Percentiles rank a stretch among this genome's conserved stretches.
Conservation (phyloP, 2,797 vertebrate genomes). For the Leuciscus waleckii region DNA sequence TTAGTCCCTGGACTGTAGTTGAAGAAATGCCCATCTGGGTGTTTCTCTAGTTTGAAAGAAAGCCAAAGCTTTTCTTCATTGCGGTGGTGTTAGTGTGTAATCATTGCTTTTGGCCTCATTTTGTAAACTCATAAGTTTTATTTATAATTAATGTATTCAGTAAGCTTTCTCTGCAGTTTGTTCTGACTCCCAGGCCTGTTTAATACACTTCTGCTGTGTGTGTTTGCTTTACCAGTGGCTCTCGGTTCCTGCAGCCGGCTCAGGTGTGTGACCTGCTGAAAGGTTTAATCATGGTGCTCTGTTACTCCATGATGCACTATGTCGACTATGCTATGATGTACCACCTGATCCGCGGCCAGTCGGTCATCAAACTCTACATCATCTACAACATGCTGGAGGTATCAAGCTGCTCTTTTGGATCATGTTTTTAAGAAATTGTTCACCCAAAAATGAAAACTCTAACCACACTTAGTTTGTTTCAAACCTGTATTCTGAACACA, state of each 20-base stretch:
- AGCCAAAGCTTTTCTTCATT: background rate
- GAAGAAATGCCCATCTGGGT: conserved; percentile 7
- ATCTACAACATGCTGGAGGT: conserved; percentile 99
- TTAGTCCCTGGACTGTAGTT: background rate
- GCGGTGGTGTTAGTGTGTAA: conserved; percentile 17
- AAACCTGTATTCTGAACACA: background rate
- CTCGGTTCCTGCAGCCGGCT: conserved; percentile 93
- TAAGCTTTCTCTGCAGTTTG: background rate
- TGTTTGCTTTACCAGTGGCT: conserved; percentile 78
- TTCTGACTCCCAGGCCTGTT: background rate
- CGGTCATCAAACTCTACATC: conserved; percentile 98
- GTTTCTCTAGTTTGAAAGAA: background rate
- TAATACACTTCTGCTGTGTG: background rate
- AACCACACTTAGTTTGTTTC: background rate
- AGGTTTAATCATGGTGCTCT: conserved; percentile 92
- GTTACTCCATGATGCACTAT: conserved; percentile 98
- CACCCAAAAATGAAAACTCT: background rate
- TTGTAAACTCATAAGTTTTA: background rate
- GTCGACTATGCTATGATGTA: conserved; percentile 99
- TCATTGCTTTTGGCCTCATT: conserved; percentile 2
- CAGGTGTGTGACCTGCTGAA: conserved; percentile 97
- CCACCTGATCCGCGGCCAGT: conserved; percentile 97
- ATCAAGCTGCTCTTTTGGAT: conserved; percentile 39
- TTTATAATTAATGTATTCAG: background rate
- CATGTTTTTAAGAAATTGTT: background rate